phyloP scores from a whole-genome alignment of 2,888 invertebrate genomes.

The Perithous albicinctus region DNA sequence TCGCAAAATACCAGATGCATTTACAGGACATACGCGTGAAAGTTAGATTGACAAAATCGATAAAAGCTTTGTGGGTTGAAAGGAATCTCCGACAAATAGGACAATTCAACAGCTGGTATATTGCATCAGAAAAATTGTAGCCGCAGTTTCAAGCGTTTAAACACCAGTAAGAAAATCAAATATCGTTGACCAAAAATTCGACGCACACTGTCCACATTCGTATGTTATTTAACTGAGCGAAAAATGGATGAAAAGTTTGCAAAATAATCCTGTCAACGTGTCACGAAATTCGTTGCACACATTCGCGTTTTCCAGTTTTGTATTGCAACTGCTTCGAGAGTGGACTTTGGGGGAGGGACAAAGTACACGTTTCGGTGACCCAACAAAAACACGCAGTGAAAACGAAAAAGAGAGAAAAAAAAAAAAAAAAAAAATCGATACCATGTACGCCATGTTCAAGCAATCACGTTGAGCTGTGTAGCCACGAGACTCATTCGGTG shows the following conservation, averaged over 20 bases:
- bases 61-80: background rate
- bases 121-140: background rate
- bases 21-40: background rate
- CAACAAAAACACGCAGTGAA: slow-evolving; percentile 4
- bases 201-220: background rate
- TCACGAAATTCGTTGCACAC: background rate
- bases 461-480: background rate
- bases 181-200: too few species aligned
- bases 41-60: background rate
- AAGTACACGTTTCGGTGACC: slow-evolving; percentile 4
- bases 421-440: background rate
- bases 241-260: background rate
- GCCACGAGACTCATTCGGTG: background rate
- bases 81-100: background rate
- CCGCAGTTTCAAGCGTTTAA: too few species aligned
- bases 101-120: too few species aligned
- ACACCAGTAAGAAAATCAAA: too few species aligned
- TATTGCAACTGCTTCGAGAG: background rate
- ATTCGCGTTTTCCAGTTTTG: slow-evolving; percentile 8
- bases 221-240: background rate
- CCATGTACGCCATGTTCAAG: background rate
- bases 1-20: background rate
- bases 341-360: background rate
- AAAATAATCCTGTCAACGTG: background rate
- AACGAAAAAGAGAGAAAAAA: background rate